Conservation (phyloP, 2,113 vertebrate species). For the Chinchilla lanigera region DNA sequence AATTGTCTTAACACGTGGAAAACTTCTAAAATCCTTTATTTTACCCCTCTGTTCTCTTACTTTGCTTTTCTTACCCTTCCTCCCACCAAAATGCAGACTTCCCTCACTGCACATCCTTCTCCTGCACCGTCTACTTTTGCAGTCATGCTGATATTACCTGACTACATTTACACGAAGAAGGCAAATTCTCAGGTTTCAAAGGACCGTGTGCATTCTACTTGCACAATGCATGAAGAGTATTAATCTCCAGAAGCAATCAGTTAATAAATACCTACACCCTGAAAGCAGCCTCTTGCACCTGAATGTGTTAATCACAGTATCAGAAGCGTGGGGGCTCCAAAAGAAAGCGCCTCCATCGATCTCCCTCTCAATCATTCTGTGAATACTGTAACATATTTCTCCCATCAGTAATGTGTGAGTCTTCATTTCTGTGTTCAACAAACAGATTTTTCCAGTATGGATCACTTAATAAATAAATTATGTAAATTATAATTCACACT, state of each 20-base stretch:
- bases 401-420: not conserved
- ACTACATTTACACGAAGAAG: not conserved
- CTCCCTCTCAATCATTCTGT: not conserved
- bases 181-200: not conserved
- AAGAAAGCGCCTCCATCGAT: not conserved
- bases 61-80: not conserved
- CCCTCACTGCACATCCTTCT: not conserved
- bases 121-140: not conserved
- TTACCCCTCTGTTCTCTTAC: not conserved
- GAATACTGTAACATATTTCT: not conserved
- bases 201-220: not conserved
- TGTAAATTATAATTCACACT: not conserved
- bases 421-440: not conserved
- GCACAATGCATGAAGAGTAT: not conserved
- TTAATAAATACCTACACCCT: not conserved
- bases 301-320: not conserved
- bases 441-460: not conserved
- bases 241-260: not conserved
- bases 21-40: not conserved
- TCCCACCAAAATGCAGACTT: too few species aligned
- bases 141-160: not conserved
- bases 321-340: not conserved
- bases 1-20: not conserved
- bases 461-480: not conserved
- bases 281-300: not conserved